A percentile compares a stretch with the other conserved stretches of the same genome.
Conservation (phyloP, 2,797 vertebrate genomes). For the Orientallactaga sibirica region DNA sequence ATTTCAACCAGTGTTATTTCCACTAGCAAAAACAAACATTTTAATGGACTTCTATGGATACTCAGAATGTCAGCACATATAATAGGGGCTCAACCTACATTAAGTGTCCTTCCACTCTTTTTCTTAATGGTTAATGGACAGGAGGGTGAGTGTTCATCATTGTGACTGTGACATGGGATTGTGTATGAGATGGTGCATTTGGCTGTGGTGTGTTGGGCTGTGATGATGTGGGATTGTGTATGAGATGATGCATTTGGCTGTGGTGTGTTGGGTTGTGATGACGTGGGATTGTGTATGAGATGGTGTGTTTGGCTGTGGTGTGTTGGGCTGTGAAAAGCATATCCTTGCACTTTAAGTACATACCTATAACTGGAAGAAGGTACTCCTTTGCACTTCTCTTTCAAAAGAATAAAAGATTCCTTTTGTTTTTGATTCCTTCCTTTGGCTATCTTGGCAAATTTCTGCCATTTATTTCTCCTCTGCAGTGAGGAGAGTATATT, state of each 20-base stretch:
- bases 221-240: background rate
- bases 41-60: background rate
- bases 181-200: no score
- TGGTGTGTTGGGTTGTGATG: no score
- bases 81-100: background rate
- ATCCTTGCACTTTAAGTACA: background rate
- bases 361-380: background rate
- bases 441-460: background rate
- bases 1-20: background rate
- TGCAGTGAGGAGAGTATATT: background rate
- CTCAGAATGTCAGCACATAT: background rate
- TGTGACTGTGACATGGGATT: background rate
- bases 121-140: background rate
- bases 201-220: background rate
- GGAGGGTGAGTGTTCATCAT: background rate
- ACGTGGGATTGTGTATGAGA: no score
- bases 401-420: background rate
- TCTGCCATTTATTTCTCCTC: background rate
- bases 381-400: conserved; percentile 3
- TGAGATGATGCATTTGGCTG: background rate
- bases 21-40: background rate
- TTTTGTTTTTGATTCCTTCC: background rate
- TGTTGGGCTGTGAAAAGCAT: background rate
- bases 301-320: background rate
- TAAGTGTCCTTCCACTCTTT: background rate